Evolutionary conservation across 2,888 invertebrate genomes (phyloP).

Genomic region (Cerceris rybyensis): DNA sequence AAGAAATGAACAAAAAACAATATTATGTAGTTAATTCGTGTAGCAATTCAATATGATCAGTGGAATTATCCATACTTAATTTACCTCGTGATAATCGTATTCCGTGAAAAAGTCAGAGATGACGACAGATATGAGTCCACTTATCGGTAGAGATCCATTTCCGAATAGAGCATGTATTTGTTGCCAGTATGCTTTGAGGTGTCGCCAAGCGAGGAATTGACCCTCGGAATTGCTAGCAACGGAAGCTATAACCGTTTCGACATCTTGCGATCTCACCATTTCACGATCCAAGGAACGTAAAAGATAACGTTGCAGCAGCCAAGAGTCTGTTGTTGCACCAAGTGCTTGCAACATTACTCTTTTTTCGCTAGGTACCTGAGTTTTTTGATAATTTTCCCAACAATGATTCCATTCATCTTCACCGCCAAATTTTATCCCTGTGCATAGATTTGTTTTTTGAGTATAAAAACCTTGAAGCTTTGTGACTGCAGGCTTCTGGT

Average conservation of each 20-base stretch:
- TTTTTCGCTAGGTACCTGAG: conserved; percentile 88
- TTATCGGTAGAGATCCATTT: conserved; percentile 86
- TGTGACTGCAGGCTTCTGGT: no score
- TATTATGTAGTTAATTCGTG: no score
- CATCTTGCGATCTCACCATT: conserved; percentile 87
- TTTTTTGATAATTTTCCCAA: conserved; percentile 88
- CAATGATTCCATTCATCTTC: conserved; percentile 89
- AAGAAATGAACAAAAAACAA: no score
- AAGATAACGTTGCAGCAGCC: conserved; percentile 92
- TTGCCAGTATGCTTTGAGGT: conserved; percentile 88
- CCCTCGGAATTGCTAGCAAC: conserved; percentile 90
- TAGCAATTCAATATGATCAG: neutral
- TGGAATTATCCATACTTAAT: neutral
- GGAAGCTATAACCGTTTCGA: conserved; percentile 87
- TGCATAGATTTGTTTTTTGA: neutral
- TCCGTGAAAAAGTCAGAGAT: conserved; percentile 88
- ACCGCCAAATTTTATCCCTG: conserved; percentile 88
- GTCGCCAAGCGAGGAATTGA: conserved; percentile 88
- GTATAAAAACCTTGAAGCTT: no score
- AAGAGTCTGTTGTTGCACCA: conserved; percentile 88
- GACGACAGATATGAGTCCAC: conserved; percentile 86
- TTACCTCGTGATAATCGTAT: conserved; percentile 89
- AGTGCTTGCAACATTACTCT: conserved; percentile 88
- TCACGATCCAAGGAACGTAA: conserved; percentile 88
- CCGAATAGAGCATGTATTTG: conserved; percentile 86